Evolutionary conservation across 2,113 vertebrate species (phyloP).

Genomic region (Cichladusa arquata): DNA sequence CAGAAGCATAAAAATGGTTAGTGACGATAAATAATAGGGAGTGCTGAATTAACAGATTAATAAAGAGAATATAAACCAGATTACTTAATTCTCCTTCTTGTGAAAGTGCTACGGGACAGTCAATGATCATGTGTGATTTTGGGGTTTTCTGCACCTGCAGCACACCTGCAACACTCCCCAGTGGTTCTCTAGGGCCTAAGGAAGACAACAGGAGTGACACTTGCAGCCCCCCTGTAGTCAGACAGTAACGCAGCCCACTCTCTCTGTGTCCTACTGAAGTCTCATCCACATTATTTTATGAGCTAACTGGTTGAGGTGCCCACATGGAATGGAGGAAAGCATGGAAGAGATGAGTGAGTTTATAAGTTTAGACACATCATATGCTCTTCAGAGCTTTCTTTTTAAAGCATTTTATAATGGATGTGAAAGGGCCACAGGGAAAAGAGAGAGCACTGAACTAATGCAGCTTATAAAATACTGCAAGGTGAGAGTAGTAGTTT

Average conservation of each 20-base stretch:
- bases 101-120: not conserved
- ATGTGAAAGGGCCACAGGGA: not conserved
- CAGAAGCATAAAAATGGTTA: not conserved
- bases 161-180: not conserved
- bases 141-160: not conserved
- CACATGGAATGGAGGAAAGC: not conserved
- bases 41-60: not conserved
- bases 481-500: not conserved
- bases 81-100: not conserved
- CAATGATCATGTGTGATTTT: not conserved
- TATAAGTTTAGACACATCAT: not conserved
- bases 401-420: not conserved
- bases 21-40: not conserved
- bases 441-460: not conserved
- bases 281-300: fast-evolving
- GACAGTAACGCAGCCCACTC: not conserved
- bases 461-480: not conserved
- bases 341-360: not conserved
- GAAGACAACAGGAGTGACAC: not conserved
- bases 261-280: not conserved
- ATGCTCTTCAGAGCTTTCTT: not conserved
- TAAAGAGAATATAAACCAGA: not conserved
- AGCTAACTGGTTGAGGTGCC: not conserved
- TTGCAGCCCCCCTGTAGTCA: not conserved
- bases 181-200: not conserved